Evolutionary conservation across 2,888 invertebrate genomes (phyloP), one percentile per base, ranked within the genome.

Genomic region (Stenichneumon culpator): DNA sequence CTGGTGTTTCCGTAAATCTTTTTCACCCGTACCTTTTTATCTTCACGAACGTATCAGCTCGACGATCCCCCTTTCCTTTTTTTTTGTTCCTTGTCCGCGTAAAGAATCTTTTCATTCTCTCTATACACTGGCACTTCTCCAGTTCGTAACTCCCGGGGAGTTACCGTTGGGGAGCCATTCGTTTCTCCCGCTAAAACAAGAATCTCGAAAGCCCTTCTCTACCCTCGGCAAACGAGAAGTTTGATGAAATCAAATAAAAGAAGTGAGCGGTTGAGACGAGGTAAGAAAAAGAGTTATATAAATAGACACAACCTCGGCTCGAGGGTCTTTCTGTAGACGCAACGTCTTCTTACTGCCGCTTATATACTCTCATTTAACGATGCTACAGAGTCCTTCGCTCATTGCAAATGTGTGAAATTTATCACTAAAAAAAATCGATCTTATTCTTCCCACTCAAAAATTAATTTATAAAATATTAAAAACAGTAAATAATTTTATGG

Each of bases 231-330:
- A 74, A 69, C 73, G 16, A 47, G 57, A 74, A 74, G 68, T 82
- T 84, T 79, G 60, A 84, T 74, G 73, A 63, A 78, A 70, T 82
- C 69, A 82, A 82, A 82, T 74, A 74, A 68, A 74, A 74, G 77
- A 60, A 47, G 6, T 11, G 28, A 19, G 28, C n/a, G 63, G 47
- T 32, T 28, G 63, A 60, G 47, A 63, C 4, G 47, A 50, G 25
- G 19, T 63, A 19, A 63, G 36, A n/a, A 63, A 63, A 32, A 28
- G 2, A 32, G 63, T 63, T 57, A 57, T 57, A 57, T 19, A 57
- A 25, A 25, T 11, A 22, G 57, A 57, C 22, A 57, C 57, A 57
- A 57, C 22, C 25, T 25, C 25, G 57, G 25, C 57, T 57, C 22
- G 14, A 22, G 57, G 3, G 14, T 11, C 14, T 19, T 25, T 14